Conservation (phyloP, 2,113 vertebrate genomes). For the Mugil cephalus region DNA sequence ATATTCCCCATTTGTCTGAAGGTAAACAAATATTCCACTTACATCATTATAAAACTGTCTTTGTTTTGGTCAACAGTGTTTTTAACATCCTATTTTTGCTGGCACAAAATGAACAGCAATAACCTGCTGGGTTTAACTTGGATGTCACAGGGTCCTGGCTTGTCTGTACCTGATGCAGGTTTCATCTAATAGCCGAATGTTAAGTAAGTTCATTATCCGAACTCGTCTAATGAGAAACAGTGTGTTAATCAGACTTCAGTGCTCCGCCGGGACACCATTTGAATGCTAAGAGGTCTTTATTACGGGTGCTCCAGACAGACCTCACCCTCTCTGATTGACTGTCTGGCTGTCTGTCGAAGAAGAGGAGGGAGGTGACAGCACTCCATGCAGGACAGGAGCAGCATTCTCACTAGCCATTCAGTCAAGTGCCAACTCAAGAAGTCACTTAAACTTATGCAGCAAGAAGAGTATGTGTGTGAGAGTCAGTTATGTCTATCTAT, state of each 20-base stretch:
- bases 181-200: slow-evolving; percentile 60
- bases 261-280: slow-evolving; percentile 54
- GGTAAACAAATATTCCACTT: background rate
- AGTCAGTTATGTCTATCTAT: background rate
- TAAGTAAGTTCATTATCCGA: slow-evolving; percentile 67
- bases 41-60: slow-evolving; percentile 6
- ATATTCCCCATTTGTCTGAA: too few relatives aligned
- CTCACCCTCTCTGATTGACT: slow-evolving; percentile 75
- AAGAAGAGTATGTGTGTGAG: slow-evolving; percentile 33
- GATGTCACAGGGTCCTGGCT: slow-evolving; percentile 29
- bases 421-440: slow-evolving; percentile 71
- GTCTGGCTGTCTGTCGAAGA: slow-evolving; percentile 67
- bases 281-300: slow-evolving; percentile 77
- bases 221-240: slow-evolving; percentile 68
- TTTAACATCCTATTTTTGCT: slow-evolving; percentile 9
- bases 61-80: slow-evolving; percentile 14
- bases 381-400: slow-evolving; percentile 59
- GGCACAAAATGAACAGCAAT: slow-evolving; percentile 14
- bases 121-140: slow-evolving; percentile 32
- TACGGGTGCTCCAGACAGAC: slow-evolving; percentile 71
- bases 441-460: slow-evolving; percentile 55
- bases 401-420: slow-evolving; percentile 59
- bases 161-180: slow-evolving; percentile 54
- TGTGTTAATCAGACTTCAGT: slow-evolving; percentile 72
- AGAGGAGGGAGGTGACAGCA: slow-evolving; percentile 67